These are phyloP conservation scores for Australoheros facetus DNA, from an alignment of 2,797 vertebrate genomes.

Conservation along the genomic window DNA sequence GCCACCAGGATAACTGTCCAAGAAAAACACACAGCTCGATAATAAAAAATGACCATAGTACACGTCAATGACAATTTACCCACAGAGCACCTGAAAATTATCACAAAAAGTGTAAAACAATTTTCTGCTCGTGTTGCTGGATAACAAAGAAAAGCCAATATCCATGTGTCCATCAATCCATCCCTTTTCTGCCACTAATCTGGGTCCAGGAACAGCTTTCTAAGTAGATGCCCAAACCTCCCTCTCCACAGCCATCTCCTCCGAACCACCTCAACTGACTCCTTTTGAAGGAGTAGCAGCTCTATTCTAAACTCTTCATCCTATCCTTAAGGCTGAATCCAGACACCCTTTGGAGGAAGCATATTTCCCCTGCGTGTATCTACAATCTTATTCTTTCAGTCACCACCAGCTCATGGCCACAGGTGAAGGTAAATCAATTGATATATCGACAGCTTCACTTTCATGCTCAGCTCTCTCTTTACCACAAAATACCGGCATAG, in stretches of 20 bases:
- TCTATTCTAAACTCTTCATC: neutral
- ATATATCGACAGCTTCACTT: neutral
- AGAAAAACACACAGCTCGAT: constrained; percentile 26
- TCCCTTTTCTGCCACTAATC: neutral
- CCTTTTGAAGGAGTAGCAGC: neutral
- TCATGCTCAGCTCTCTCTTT: neutral
- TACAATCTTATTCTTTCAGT: neutral
- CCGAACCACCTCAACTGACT: neutral
- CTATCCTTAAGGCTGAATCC: neutral
- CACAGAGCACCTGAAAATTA: neutral
- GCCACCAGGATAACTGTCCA: constrained; percentile 92
- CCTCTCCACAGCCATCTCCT: neutral
- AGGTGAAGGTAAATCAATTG: neutral
- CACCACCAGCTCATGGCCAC: neutral
- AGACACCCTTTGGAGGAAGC: neutral
- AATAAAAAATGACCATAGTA: neutral
- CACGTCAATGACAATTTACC: neutral
- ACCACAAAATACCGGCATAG: neutral
- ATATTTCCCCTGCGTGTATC: neutral
- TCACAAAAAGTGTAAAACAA: neutral
- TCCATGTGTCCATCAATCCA: neutral
- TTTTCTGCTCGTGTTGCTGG: neutral
- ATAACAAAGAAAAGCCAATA: constrained; percentile 4
- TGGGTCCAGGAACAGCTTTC: neutral
- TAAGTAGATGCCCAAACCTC: neutral